Evolutionary conservation across 2,888 invertebrate genomes (phyloP), one percentile per base, ranked within the genome.

Genomic region (Lepidonotus clava): DNA sequence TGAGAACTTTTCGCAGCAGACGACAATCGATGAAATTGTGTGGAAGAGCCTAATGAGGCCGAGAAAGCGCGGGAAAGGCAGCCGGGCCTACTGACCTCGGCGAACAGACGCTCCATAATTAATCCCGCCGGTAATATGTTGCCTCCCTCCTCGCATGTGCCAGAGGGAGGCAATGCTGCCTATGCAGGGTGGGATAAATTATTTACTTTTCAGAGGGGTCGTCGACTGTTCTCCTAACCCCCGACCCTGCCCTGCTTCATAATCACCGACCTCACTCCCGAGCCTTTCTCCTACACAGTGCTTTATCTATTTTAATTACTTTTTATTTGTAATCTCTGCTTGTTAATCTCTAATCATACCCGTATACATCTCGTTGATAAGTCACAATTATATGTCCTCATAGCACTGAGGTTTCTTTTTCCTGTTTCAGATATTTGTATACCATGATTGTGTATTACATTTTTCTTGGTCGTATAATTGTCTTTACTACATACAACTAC

Each of bases 21-120:
- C 71, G 71, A 71, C 71, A 71, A 36, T 66, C 38, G 36, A 14
- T 36, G 71, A 61, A 61, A 61, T 61, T 61, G 61, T 61, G 28
- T 61, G 61, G 61, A 61, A 71, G 71, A 11, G 71, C 38, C 71
- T 71, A 71, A 71, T 34, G 71, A 71, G 71, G 36, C 71, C 4
- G n/a, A n/a, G n/a, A n/a, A n/a, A n/a, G 24, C 8, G 66, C 71
- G 71, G 38, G 71, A 71, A 71, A 5, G 36, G 11, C 36, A 2
- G 36, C n/a, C 18, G 34, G 36, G 34, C 71, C 71, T n/a, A 38
- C 71, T 71, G 71, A 71, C 71, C 61, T 71, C 71, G 14, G 71
- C 36, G 36, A 71, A 71, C 71, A 71, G 38, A 36, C 21, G 34
- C 71, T 71, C n/a, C 71, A 71, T 71, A 71, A 71, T 71, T 71